These are phyloP conservation scores for Sericinus montela DNA, from an alignment of 2,888 invertebrate species.

Conservation along the genomic window DNA sequence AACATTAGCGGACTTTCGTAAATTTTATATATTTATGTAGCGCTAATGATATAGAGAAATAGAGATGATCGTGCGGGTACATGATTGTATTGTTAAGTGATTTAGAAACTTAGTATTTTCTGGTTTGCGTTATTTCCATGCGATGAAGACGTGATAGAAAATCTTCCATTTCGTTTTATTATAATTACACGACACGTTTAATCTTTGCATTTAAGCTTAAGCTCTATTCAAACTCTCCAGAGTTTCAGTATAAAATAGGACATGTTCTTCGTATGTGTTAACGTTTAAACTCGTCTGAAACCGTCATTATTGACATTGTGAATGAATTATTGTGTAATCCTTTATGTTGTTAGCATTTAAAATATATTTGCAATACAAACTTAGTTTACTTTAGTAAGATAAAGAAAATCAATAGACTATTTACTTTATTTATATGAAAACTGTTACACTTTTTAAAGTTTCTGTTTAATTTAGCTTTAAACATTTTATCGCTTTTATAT, in stretches of 20 bases:
- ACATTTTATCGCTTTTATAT: no score
- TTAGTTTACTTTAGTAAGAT: no score
- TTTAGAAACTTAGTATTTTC: constrained; percentile 1
- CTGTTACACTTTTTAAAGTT: no score
- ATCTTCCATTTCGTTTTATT: constrained; percentile 7
- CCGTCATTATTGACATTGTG: not conserved
- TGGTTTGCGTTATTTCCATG: constrained; percentile 3
- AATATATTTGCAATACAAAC: not conserved
- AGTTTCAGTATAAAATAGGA: not conserved
- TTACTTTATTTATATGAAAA: no score
- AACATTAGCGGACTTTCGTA: no score
- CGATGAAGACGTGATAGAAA: constrained; percentile 5
- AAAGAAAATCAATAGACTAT: no score
- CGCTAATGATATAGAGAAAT: constrained; percentile 6
- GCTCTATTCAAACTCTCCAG: not conserved
- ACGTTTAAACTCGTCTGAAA: not conserved
- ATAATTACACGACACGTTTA: constrained; percentile 1
- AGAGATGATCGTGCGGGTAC: not conserved
- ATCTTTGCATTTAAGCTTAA: not conserved
- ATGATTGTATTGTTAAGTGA: constrained; percentile 1
- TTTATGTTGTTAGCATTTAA: not conserved
- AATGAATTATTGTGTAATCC: not conserved
- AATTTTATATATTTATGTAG: not conserved
- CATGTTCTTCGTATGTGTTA: not conserved
- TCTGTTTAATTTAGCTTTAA: no score